Evolutionary conservation across 2,797 vertebrate genomes (phyloP).

Genomic region (Hyperoplus lanceolatus): DNA sequence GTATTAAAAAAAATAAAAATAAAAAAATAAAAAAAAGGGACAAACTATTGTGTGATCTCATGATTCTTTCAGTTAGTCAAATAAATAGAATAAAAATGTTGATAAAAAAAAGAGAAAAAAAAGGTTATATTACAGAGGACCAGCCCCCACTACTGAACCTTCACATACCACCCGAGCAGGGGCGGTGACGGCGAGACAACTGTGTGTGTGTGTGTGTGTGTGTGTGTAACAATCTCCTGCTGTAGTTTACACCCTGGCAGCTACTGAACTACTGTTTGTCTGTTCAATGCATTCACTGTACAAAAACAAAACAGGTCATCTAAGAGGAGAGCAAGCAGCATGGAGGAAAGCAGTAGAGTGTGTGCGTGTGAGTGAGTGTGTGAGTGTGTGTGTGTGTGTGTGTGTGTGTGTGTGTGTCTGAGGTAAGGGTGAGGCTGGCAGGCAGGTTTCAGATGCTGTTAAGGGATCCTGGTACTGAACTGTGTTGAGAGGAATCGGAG

Average conservation of each 20-base stretch:
- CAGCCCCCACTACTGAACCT: slow-evolving; percentile 82
- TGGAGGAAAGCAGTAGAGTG: slow-evolving; percentile 51
- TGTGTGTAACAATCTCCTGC: slow-evolving; percentile 59
- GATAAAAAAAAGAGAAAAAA: slow-evolving; percentile 51
- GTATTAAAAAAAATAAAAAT: slow-evolving; percentile 32
- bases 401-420: slow-evolving; percentile 42
- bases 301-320: slow-evolving; percentile 70
- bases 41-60: slow-evolving; percentile 36
- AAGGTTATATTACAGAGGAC: slow-evolving; percentile 82
- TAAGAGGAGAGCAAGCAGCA: slow-evolving; percentile 71
- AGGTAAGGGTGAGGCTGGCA: slow-evolving; percentile 57
- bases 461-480: slow-evolving; percentile 81
- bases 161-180: slow-evolving; percentile 66
- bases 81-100: slow-evolving; percentile 72
- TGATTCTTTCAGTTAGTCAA: slow-evolving; percentile 49
- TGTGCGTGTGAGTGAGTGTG: slow-evolving; percentile 37
- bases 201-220: slow-evolving; percentile 1
- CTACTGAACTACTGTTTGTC: slow-evolving; percentile 55
- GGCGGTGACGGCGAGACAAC: slow-evolving; percentile 28
- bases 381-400: slow-evolving; percentile 24
- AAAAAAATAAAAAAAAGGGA: slow-evolving; percentile 16
- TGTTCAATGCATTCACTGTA: slow-evolving; percentile 66
- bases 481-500: slow-evolving; percentile 83
- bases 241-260: slow-evolving; percentile 47
- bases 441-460: slow-evolving; percentile 84